Base-by-base conservation (phyloP, 2,888 invertebrate genomes). In the Julus scanicus region DNA sequence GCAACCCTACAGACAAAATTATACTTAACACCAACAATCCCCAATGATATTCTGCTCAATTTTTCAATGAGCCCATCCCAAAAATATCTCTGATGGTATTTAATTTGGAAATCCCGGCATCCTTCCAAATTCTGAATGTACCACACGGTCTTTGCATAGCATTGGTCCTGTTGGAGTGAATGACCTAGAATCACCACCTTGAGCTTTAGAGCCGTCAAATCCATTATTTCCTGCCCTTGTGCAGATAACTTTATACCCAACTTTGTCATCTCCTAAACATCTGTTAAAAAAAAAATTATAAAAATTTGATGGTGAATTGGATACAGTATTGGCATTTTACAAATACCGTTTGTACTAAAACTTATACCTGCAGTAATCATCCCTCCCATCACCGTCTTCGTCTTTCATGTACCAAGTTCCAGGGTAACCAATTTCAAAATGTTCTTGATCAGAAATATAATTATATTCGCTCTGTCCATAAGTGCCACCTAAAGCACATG, bases 381-480 rank as follows among this genome's bases (percentile, higher is more conserved):
- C 87, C 29, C 87, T 87, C 0, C 87, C 87, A 63, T 87, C 87
- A 15, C 87, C 63, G n/a, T 87, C 87, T 63, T 87, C 87, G 53
- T 87, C 87, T 57, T 29, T 87, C 87, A 87, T 87, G 57, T 87
- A 87, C 87, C 87, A 87, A 4, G 87, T 87, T 11, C 20, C 53
- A 29, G 87, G 13, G 48, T 53, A 29, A 17, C 87, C 87, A 63
- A 49, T 49, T 57, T 29, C 37, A 40, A 87, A 87, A 8, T 57
- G 15, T 0, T 63, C 37, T 44, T 40, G 8, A 53, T 20, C 53
- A 20, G 87, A 87, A 29, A 37, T n/a, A 63, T 87, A 87, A 53
- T 20, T 63, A 13, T 57, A 39, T 87, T 87, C 87, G 11, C 63
- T 63, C 48, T 87, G 57, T 11, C 87, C 87, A 29, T 87, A 57